Evolutionary conservation across 2,113 vertebrate species (phyloP).

Genomic region (Grus americana): DNA sequence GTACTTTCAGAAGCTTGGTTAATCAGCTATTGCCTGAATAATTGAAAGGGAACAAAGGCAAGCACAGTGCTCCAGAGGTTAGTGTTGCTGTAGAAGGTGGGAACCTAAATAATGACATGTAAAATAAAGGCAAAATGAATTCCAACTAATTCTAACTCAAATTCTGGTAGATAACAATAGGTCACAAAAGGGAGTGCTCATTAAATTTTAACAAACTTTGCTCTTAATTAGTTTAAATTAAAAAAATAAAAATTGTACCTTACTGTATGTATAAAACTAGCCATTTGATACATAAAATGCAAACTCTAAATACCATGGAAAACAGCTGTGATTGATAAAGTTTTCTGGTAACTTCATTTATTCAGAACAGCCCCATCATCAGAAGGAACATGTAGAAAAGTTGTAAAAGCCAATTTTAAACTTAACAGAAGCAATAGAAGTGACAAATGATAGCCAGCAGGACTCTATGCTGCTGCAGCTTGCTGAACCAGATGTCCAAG

Average conservation of each 20-base stretch:
- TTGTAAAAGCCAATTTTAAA: not conserved
- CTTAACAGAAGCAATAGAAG: not conserved
- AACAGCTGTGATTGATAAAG: not conserved
- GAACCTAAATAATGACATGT: not conserved
- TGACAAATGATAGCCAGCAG: not conserved
- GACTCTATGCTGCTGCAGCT: not conserved
- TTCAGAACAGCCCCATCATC: not conserved
- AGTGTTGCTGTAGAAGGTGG: not conserved
- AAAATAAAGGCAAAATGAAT: not conserved
- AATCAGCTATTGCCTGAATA: not conserved
- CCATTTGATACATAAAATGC: not conserved
- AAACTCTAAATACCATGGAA: not conserved
- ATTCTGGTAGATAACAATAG: not conserved
- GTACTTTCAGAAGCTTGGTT: not conserved
- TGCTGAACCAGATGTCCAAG: not conserved
- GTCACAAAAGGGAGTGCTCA: not conserved
- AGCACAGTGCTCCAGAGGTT: not conserved
- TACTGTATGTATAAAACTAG: not conserved
- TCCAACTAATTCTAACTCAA: not conserved
- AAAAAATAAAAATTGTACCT: not conserved
- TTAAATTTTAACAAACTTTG: slow-evolving; percentile 16
- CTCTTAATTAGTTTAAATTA: not conserved
- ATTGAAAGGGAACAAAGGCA: not conserved
- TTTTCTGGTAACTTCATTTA: not conserved
- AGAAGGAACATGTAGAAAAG: not conserved